phyloP scores from a whole-genome alignment of 2,888 invertebrate genomes.

The Brachyptera risi region DNA sequence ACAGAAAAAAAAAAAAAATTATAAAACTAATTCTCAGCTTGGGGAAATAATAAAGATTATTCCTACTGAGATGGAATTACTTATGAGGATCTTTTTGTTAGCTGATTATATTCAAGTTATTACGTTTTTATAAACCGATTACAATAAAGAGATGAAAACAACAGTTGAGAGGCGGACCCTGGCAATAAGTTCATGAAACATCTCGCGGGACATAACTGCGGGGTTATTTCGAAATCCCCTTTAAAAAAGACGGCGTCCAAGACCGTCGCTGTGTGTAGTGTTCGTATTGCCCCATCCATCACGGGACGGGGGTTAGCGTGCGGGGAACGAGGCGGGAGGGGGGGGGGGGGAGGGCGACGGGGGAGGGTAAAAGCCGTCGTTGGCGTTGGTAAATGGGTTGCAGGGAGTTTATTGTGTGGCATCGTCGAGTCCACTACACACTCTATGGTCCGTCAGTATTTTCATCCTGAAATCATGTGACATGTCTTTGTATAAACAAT shows the following conservation, averaged over 20 bases:
- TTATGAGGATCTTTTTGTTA: too few relatives aligned
- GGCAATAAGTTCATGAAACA: not conserved
- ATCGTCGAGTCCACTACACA: slow-evolving; percentile 21
- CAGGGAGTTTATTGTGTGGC: slow-evolving; percentile 21
- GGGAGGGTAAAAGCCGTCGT: slow-evolving; percentile 2
- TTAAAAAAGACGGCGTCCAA: slow-evolving; percentile 5
- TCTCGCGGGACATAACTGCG: not conserved
- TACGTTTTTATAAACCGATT: too few relatives aligned
- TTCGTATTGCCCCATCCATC: slow-evolving; percentile 11
- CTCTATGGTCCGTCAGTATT: not conserved
- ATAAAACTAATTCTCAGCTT: too few relatives aligned
- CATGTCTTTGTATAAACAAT: too few relatives aligned
- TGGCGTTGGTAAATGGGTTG: slow-evolving; percentile 8
- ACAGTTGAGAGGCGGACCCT: too few relatives aligned
- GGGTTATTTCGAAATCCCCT: not conserved
- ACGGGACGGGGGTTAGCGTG: too few relatives aligned
- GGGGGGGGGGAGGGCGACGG: not conserved
- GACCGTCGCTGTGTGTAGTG: not conserved
- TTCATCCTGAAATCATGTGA: not conserved
- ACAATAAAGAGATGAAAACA: too few relatives aligned
- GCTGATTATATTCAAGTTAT: too few relatives aligned
- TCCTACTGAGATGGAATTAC: too few relatives aligned
- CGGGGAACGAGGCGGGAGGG: not conserved
- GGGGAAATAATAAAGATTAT: too few relatives aligned
- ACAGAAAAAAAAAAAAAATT: too few relatives aligned